A percentile compares a stretch with the other conserved stretches of the same genome.
phyloP scores from a whole-genome alignment of 2,113 vertebrate genomes.

The Esox niger region DNA sequence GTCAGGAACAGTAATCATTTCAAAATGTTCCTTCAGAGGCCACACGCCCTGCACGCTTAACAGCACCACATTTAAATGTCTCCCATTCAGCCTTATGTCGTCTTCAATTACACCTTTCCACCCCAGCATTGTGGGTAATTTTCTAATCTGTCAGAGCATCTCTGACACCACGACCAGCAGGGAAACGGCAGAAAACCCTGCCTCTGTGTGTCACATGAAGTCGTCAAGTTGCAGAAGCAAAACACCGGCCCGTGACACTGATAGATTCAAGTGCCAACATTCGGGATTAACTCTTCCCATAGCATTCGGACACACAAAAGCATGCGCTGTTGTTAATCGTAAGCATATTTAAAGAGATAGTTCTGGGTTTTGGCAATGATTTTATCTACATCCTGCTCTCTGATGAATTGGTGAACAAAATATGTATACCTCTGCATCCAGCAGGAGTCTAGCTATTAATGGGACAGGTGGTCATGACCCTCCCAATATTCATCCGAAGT shows the following conservation, averaged over 20 bases:
- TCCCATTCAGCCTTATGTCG: constrained; percentile 96
- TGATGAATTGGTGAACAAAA: too few relatives aligned
- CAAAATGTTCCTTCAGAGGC: constrained; percentile 82
- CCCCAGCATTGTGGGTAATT: constrained; percentile 98
- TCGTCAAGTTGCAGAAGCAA: not conserved
- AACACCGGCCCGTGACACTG: not conserved
- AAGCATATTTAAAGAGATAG: too few relatives aligned
- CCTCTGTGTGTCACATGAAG: not conserved
- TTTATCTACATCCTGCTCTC: too few relatives aligned
- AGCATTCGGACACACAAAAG: too few relatives aligned
- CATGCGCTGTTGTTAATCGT: too few relatives aligned
- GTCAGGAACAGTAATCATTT: constrained; percentile 86
- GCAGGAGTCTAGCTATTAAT: too few relatives aligned
- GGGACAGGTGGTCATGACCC: too few relatives aligned
- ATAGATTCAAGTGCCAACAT: too few relatives aligned
- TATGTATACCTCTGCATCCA: too few relatives aligned
- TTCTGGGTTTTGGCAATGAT: too few relatives aligned
- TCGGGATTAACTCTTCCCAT: not conserved
- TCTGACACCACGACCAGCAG: constrained; percentile 53
- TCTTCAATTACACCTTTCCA: constrained; percentile 99
- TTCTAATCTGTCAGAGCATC: constrained; percentile 83
- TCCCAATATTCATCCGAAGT: too few relatives aligned
- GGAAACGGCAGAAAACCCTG: constrained; percentile 24
- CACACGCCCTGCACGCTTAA: constrained; percentile 88
- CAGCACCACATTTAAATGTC: constrained; percentile 95